phyloP scores from a whole-genome alignment of 2,797 vertebrate species.

The Columba guinea region DNA sequence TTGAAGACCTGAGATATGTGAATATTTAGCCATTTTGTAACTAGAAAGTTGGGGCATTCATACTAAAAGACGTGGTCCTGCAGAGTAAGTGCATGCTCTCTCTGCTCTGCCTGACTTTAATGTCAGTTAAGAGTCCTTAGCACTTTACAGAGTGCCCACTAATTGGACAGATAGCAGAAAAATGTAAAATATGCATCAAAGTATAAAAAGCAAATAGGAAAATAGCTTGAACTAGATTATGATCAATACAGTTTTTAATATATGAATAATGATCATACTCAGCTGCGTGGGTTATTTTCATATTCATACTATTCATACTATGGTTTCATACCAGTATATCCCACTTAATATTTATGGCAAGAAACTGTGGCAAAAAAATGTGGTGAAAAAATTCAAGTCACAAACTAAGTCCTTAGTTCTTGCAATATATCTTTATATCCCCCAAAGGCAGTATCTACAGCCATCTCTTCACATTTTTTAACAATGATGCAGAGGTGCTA shows the following conservation, averaged over 20 bases:
- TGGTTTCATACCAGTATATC: not conserved
- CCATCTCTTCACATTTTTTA: not conserved
- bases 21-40: not conserved
- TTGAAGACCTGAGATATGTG: not conserved
- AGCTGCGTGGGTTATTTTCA: not conserved
- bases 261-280: not conserved
- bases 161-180: not conserved
- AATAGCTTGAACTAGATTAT: not conserved
- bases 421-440: not conserved
- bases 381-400: not conserved
- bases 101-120: not conserved
- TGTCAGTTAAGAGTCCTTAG: not conserved
- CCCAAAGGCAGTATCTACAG: not conserved
- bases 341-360: not conserved
- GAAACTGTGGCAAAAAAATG: not conserved
- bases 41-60: not conserved
- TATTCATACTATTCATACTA: not conserved
- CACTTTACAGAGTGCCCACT: not conserved
- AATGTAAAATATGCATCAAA: not conserved
- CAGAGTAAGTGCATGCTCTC: not conserved
- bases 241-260: not conserved
- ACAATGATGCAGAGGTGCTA: not conserved
- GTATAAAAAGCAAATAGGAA: not conserved
- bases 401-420: not conserved
- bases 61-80: not conserved